phyloP scores from a whole-genome alignment of 1,140 invertebrate species.

The Carposina sasakii region DNA sequence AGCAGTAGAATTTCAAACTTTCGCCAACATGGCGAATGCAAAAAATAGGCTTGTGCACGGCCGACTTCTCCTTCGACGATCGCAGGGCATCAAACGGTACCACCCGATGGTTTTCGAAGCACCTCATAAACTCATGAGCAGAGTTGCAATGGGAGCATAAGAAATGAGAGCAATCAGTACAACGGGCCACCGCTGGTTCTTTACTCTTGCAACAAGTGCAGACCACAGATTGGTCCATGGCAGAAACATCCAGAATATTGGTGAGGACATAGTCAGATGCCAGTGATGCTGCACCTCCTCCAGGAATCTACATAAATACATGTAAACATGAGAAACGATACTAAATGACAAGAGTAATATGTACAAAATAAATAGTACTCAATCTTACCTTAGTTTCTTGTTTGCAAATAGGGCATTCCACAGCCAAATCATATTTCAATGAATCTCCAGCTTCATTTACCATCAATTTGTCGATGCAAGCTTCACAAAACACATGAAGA shows the following conservation, averaged over 20 bases:
- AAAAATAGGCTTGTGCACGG: constrained; percentile 87
- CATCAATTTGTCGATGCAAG: constrained; percentile 87
- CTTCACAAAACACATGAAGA: constrained; percentile 94
- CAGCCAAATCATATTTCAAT: constrained; percentile 71
- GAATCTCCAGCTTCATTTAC: constrained; percentile 79
- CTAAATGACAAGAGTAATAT: too few species aligned
- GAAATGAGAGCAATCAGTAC: constrained; percentile 94
- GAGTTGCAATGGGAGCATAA: constrained; percentile 94
- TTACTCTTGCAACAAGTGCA: constrained; percentile 93
- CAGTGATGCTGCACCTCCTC: constrained; percentile 82
- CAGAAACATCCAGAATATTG: constrained; percentile 88
- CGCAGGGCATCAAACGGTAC: constrained; percentile 90
- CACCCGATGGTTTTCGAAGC: constrained; percentile 94
- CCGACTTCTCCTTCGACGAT: constrained; percentile 81
- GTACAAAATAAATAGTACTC: too few species aligned
- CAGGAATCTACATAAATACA: constrained; percentile 74
- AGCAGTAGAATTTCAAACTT: constrained; percentile 87
- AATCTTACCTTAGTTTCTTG: constrained; percentile 87
- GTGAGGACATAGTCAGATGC: constrained; percentile 88
- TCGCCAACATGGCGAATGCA: constrained; percentile 85
- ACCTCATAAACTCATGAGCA: constrained; percentile 94
- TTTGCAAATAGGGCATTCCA: constrained; percentile 86
- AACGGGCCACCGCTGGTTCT: constrained; percentile 91
- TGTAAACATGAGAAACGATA: too few species aligned
- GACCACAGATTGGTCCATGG: constrained; percentile 83